A percentile compares a stretch with the other conserved stretches of the same genome.
Conservation (phyloP, 1,140 invertebrate genomes). For the Paracyclopina nana region DNA sequence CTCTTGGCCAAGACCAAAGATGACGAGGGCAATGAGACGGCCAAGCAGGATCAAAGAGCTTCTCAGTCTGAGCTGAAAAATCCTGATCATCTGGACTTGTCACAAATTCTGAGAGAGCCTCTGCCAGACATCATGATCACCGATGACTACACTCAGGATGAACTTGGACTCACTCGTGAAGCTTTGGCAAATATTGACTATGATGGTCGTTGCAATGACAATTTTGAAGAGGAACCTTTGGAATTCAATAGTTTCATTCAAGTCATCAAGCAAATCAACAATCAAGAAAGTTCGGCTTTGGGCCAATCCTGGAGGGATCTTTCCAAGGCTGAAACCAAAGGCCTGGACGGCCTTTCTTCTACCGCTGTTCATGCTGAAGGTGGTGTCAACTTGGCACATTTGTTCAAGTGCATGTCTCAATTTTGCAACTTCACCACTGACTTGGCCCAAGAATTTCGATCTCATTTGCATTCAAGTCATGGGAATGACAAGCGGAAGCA, state of each 20-base stretch:
- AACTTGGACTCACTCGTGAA: no score
- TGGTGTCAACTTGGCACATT: neutral
- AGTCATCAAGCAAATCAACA: neutral
- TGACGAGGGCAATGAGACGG: neutral
- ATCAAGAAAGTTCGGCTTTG: neutral
- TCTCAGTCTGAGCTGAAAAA: neutral
- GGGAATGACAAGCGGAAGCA: neutral
- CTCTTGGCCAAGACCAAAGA: neutral
- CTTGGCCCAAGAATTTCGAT: neutral
- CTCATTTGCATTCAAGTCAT: neutral
- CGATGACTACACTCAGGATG: no score
- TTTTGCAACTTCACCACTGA: neutral
- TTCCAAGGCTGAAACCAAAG: neutral
- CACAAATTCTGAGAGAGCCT: no score
- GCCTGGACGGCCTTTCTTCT: no score
- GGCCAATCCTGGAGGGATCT: neutral
- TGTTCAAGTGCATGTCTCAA: neutral
- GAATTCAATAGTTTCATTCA: no score
- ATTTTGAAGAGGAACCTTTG: no score
- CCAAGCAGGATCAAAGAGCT: neutral
- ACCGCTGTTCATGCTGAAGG: neutral
- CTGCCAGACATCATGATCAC: no score
- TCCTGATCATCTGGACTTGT: no score
- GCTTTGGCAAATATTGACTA: no score
- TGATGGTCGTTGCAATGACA: neutral